Evolutionary conservation across 2,797 vertebrate genomes (phyloP).

Genomic region (Holocentrus rufus): DNA sequence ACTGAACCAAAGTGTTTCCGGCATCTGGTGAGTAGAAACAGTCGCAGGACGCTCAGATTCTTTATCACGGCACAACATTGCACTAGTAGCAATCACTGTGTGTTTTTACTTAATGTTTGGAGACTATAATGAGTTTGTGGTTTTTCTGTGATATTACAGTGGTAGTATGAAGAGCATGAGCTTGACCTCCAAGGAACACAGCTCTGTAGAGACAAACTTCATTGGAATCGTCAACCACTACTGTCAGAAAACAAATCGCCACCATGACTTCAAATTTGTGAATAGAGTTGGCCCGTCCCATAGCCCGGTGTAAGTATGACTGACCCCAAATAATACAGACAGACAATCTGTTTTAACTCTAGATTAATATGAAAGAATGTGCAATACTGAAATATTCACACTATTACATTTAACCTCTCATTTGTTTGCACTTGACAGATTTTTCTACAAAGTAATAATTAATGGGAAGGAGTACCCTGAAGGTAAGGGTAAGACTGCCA

Average conservation of each 20-base stretch:
- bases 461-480: conserved; percentile 62
- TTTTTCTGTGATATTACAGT: conserved; percentile 42
- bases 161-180: conserved; percentile 2
- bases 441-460: conserved; percentile 71
- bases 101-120: background rate
- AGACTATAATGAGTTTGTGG: background rate
- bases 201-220: conserved; percentile 58
- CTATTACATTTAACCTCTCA: background rate
- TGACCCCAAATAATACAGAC: background rate
- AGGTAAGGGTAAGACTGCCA: conserved; percentile 66
- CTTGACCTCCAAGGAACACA: conserved; percentile 8
- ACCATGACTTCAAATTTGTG: conserved; percentile 28
- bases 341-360: background rate
- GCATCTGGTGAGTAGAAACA: conserved; percentile 44
- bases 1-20: background rate
- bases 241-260: conserved; percentile 66
- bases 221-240: conserved; percentile 65
- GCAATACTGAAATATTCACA: background rate
- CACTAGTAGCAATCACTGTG: background rate
- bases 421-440: conserved; percentile 60
- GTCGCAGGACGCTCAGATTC: background rate
- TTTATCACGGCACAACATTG: background rate
- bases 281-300: conserved; percentile 69
- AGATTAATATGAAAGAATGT: background rate
- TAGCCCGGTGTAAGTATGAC: conserved; percentile 69